Conservation (phyloP, 2,888 invertebrate species). For the Nemoura dubitans region DNA sequence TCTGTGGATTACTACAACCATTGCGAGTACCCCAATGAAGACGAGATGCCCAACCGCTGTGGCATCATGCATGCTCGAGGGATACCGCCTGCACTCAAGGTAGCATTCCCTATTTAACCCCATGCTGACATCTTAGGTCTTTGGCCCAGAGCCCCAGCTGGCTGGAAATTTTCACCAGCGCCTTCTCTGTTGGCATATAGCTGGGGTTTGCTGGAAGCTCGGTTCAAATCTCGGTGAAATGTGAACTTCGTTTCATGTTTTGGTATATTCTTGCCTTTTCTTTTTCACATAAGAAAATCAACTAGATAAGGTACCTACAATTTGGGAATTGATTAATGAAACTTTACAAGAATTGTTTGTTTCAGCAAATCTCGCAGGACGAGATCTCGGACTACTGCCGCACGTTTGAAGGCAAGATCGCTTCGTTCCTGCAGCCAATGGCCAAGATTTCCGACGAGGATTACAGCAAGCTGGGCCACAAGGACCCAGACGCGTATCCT, state of each 20-base stretch:
- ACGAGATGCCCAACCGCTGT: slow-evolving; percentile 99
- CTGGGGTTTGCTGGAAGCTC: no score
- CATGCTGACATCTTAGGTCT: not conserved
- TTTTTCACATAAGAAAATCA: no score
- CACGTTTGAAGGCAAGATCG: slow-evolving; percentile 90
- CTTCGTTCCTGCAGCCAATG: slow-evolving; percentile 84
- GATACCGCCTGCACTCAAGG: slow-evolving; percentile 83
- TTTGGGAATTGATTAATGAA: no score
- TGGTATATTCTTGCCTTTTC: no score
- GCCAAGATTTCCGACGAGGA: slow-evolving; percentile 76
- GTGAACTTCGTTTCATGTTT: no score
- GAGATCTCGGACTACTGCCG: slow-evolving; percentile 80
- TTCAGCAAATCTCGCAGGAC: slow-evolving; percentile 62
- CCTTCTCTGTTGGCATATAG: no score
- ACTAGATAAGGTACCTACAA: no score
- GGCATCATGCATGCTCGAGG: slow-evolving; percentile 98
- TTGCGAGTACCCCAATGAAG: slow-evolving; percentile 98
- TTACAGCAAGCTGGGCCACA: slow-evolving; percentile 83
- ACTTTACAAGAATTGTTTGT: no score
- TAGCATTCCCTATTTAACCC: no score
- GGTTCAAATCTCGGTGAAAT: no score
- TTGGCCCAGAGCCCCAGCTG: not conserved
- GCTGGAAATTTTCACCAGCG: no score
- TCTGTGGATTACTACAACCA: slow-evolving; percentile 99
- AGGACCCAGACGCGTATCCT: slow-evolving; percentile 71